A percentile compares a stretch with the other conserved stretches of the same genome.
phyloP scores from a whole-genome alignment of 2,113 vertebrate species.

The Paraplagusia blochii region DNA sequence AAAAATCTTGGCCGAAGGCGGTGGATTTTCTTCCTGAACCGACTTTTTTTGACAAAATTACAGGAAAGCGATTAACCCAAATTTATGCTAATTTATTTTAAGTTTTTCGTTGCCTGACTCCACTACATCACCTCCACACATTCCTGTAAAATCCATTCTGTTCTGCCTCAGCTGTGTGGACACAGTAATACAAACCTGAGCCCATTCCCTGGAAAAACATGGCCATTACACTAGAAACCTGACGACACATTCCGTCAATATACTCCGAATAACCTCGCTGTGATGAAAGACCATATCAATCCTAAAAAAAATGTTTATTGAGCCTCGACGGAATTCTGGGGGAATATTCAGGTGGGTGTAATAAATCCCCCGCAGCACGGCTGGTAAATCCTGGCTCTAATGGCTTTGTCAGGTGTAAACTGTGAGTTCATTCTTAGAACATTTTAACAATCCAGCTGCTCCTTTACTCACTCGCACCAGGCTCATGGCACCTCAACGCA shows the following conservation, averaged over 20 bases:
- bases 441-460: slow-evolving; percentile 50
- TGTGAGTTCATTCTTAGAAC: slow-evolving; percentile 47
- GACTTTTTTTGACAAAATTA: slow-evolving; percentile 14
- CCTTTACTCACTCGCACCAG: slow-evolving; percentile 39
- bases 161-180: slow-evolving; percentile 28
- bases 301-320: slow-evolving; percentile 49
- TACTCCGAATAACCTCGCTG: slow-evolving; percentile 20
- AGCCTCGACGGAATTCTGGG: slow-evolving; percentile 23
- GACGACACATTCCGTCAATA: slow-evolving; percentile 32
- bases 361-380: slow-evolving; percentile 23
- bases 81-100: slow-evolving; percentile 4
- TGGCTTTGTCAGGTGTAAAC: slow-evolving; percentile 56
- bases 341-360: slow-evolving; percentile 29
- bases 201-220: slow-evolving; percentile 35
- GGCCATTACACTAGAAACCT: slow-evolving; percentile 38
- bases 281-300: slow-evolving; percentile 25
- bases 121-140: slow-evolving; percentile 17
- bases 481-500: slow-evolving; percentile 22
- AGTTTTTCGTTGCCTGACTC: slow-evolving; percentile 41
- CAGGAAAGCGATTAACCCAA: slow-evolving; percentile 6
- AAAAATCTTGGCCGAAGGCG: too few relatives aligned
- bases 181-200: slow-evolving; percentile 47
- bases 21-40: not conserved
- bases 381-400: slow-evolving; percentile 28
- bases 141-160: slow-evolving; percentile 60